Percentiles rank a stretch among this genome's conserved stretches.
phyloP scores from a whole-genome alignment of 1,140 invertebrate species.

The Brachionus plicatilis region DNA sequence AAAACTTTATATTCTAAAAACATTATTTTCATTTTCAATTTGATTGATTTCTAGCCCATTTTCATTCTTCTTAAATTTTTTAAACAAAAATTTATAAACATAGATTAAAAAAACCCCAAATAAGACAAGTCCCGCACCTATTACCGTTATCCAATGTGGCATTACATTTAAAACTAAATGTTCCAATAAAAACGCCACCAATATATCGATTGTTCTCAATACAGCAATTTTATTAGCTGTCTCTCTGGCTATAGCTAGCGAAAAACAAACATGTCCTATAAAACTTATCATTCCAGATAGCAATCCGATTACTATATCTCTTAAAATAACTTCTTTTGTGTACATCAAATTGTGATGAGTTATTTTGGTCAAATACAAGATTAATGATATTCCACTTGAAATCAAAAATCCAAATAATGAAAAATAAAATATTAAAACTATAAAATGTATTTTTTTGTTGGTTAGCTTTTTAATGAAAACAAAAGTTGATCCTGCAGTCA shows the following conservation, averaged over 20 bases:
- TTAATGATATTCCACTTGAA: neutral
- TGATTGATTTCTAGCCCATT: neutral
- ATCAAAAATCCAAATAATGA: slow-evolving; percentile 20
- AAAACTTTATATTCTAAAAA: slow-evolving; percentile 25
- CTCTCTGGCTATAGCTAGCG: neutral
- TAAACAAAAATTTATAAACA: neutral
- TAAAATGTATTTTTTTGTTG: slow-evolving; percentile 29
- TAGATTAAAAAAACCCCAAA: neutral
- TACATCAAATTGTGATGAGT: neutral
- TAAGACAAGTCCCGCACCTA: slow-evolving; percentile 6
- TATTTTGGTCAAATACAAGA: neutral
- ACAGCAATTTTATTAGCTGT: slow-evolving; percentile 28
- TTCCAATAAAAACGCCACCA: slow-evolving; percentile 24
- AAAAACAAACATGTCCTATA: slow-evolving; percentile 28
- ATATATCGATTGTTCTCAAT: slow-evolving; percentile 26
- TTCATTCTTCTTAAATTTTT: neutral
- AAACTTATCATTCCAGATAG: slow-evolving; percentile 28
- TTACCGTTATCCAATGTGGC: slow-evolving; percentile 1
- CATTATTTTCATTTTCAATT: slow-evolving; percentile 17
- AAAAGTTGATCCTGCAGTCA: slow-evolving; percentile 2
- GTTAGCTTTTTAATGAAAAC: slow-evolving; percentile 32
- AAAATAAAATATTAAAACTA: slow-evolving; percentile 33
- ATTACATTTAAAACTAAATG: slow-evolving; percentile 11
- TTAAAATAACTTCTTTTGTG: slow-evolving; percentile 21
- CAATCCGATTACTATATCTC: neutral